phyloP scores from a whole-genome alignment of 2,797 vertebrate species.

The Galago senegalensis region DNA sequence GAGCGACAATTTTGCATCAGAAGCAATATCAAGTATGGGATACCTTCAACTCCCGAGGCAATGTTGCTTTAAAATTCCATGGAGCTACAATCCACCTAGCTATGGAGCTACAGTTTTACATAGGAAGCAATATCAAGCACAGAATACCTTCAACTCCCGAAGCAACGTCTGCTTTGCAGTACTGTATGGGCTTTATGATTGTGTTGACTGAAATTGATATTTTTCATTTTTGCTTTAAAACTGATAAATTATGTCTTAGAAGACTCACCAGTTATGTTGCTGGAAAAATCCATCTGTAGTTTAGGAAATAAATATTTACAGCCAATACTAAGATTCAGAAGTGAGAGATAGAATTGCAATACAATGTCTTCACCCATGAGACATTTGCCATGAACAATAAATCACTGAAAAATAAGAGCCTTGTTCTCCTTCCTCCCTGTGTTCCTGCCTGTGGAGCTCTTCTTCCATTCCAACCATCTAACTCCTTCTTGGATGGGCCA shows the following conservation, averaged over 20 bases:
- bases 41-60: background rate
- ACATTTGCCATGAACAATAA: conserved; percentile 10
- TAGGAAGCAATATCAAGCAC: too few relatives aligned
- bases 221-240: conserved; percentile 10
- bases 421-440: conserved; percentile 49
- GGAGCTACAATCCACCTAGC: too few relatives aligned
- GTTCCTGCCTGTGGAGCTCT: conserved; percentile 44
- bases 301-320: conserved; percentile 63
- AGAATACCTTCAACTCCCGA: too few relatives aligned
- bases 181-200: too few relatives aligned
- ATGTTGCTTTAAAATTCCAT: background rate
- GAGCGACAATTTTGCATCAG: background rate
- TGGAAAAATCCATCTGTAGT: background rate
- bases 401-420: background rate
- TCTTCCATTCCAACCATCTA: background rate
- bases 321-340: background rate
- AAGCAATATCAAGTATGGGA: background rate
- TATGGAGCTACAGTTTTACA: too few relatives aligned
- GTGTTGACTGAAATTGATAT: too few relatives aligned
- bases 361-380: background rate
- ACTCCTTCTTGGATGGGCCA: background rate
- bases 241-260: conserved; percentile 51
- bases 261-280: background rate
- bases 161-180: too few relatives aligned
- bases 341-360: background rate